Conservation (phyloP, 2,888 invertebrate species). For the Aphrophora alni region DNA sequence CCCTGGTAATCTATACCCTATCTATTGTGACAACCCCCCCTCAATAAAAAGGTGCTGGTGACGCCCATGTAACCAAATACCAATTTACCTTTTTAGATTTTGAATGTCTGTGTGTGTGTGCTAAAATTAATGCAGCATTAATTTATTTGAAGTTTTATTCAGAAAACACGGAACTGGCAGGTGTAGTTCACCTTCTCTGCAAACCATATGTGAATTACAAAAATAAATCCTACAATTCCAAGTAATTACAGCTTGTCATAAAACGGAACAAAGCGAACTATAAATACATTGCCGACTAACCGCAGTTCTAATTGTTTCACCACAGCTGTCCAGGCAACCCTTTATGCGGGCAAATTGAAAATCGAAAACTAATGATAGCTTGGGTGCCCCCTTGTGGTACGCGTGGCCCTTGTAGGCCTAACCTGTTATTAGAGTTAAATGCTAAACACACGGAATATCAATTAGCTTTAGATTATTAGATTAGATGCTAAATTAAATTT, state of each 20-base stretch:
- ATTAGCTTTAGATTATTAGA: background rate
- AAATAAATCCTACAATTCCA: background rate
- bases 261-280: background rate
- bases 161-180: background rate
- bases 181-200: background rate
- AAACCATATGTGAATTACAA: background rate
- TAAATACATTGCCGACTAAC: background rate
- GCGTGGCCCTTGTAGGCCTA: background rate
- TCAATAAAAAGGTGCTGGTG: no score
- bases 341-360: slow-evolving; percentile 1
- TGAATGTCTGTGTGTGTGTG: no score
- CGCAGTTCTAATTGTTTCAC: background rate
- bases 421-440: background rate
- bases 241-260: background rate
- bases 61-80: no score
- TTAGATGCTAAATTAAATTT: background rate
- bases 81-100: no score
- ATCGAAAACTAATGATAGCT: background rate
- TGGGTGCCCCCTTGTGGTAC: no score
- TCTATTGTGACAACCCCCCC: no score
- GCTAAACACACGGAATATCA: background rate
- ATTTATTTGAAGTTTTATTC: no score
- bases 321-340: background rate
- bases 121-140: no score
- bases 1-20: no score